These are phyloP conservation scores for Eubucco bourcierii DNA, from an alignment of 2,113 vertebrate genomes.

Conservation along the genomic window DNA sequence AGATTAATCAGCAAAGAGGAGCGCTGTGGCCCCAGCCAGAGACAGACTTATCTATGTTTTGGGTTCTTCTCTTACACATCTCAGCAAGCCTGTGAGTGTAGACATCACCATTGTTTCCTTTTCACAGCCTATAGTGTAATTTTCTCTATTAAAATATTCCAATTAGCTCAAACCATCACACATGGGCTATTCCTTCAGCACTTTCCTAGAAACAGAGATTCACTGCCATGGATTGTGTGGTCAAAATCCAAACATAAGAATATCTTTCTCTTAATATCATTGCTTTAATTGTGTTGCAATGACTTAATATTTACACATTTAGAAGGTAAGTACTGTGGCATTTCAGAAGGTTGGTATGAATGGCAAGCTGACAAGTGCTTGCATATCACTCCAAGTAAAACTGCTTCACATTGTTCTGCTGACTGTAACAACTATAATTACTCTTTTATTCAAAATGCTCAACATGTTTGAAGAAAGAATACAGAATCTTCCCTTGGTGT, in stretches of 20 bases:
- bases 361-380: conserved; percentile 57
- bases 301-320: conserved; percentile 52
- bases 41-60: too few species aligned
- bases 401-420: conserved; percentile 47
- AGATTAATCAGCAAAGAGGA: too few species aligned
- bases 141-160: too few species aligned
- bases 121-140: too few species aligned
- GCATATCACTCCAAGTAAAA: conserved; percentile 49
- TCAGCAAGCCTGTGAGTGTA: too few species aligned
- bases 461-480: conserved; percentile 37
- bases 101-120: too few species aligned
- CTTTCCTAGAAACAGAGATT: background rate
- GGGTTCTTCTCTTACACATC: too few species aligned
- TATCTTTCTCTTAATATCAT: background rate
- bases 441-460: conserved; percentile 48
- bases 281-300: conserved; percentile 29
- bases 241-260: background rate
- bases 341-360: conserved; percentile 47
- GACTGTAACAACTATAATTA: conserved; percentile 64
- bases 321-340: conserved; percentile 38
- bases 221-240: background rate
- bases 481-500: conserved; percentile 11
- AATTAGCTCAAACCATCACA: too few species aligned
- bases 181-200: background rate
- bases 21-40: too few species aligned